Percentiles rank a stretch among this genome's conserved stretches.
phyloP scores from a whole-genome alignment of 2,888 invertebrate genomes.

The Drosophila niveifrons region DNA sequence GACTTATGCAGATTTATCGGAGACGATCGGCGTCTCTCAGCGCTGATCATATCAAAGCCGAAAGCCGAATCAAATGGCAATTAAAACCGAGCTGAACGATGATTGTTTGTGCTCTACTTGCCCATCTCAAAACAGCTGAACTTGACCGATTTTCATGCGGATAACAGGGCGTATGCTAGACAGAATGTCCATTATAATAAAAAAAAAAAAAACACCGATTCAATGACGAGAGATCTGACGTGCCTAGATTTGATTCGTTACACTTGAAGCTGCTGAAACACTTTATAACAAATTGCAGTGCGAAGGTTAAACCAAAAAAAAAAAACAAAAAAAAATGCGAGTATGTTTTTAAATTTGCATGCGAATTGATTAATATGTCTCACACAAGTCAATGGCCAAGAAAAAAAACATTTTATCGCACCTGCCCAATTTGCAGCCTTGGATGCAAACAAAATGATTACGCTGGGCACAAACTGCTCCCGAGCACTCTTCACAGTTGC shows the following conservation, averaged over 20 bases:
- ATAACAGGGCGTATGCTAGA: constrained; percentile 37
- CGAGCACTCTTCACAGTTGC: constrained; percentile 20
- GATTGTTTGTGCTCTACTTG: constrained; percentile 46
- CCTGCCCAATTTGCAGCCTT: constrained; percentile 52
- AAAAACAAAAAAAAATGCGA: constrained; percentile 18
- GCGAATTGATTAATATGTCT: constrained; percentile 55
- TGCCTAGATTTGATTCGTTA: constrained; percentile 33
- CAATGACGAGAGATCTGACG: constrained; percentile 45
- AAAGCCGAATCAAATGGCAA: constrained; percentile 24
- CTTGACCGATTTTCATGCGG: constrained; percentile 66
- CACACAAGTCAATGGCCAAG: constrained; percentile 20
- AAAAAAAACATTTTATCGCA: constrained; percentile 24
- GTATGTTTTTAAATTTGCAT: constrained; percentile 57
- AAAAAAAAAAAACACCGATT: constrained; percentile 3
- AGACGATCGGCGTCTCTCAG: not conserved
- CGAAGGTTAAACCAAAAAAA: constrained; percentile 55
- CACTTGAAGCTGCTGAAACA: constrained; percentile 28
- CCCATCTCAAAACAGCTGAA: constrained; percentile 52
- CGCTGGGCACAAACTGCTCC: constrained; percentile 10
- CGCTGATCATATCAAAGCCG: constrained; percentile 30
- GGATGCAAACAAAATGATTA: constrained; percentile 32
- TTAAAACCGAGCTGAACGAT: constrained; percentile 36
- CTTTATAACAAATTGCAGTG: constrained; percentile 48
- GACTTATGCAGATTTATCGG: constrained; percentile 55
- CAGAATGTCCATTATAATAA: constrained; percentile 46